Evolutionary conservation across 2,888 invertebrate genomes (phyloP).

Genomic region (Apantesis nais): DNA sequence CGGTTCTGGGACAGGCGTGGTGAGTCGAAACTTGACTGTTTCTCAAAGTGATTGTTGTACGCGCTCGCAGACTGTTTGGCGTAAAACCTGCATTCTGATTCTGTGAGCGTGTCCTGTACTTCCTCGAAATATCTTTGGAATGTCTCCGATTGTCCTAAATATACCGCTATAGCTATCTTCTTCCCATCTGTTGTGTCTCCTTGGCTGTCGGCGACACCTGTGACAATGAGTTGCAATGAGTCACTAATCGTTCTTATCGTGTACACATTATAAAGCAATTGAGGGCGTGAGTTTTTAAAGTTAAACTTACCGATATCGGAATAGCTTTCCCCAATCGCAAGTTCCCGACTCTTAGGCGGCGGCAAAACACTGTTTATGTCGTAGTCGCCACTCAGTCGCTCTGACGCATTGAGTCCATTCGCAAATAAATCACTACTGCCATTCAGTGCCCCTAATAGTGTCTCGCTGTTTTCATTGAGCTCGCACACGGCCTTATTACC

Average conservation of each 20-base stretch:
- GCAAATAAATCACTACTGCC: slow-evolving; percentile 78
- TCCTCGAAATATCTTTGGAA: slow-evolving; percentile 89
- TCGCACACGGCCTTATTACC: slow-evolving; percentile 81
- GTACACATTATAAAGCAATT: slow-evolving; percentile 20
- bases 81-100: slow-evolving; percentile 86
- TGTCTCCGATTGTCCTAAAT: slow-evolving; percentile 93
- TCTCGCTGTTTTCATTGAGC: slow-evolving; percentile 74
- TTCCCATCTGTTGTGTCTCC: slow-evolving; percentile 93
- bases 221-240: slow-evolving; percentile 31
- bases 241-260: slow-evolving; percentile 28
- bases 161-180: slow-evolving; percentile 94
- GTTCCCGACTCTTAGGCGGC: slow-evolving; percentile 79
- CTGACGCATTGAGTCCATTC: slow-evolving; percentile 70
- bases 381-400: slow-evolving; percentile 80
- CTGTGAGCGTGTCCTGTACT: slow-evolving; percentile 87
- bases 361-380: slow-evolving; percentile 81
- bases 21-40: slow-evolving; percentile 80
- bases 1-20: slow-evolving; percentile 78
- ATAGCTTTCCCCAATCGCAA: slow-evolving; percentile 84
- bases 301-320: slow-evolving; percentile 78
- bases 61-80: slow-evolving; percentile 80
- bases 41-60: slow-evolving; percentile 79
- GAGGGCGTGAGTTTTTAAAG: slow-evolving; percentile 3
- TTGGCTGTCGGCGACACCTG: slow-evolving; percentile 85
- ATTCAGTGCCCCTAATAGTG: slow-evolving; percentile 72